These are phyloP conservation scores for Brachirus orientalis DNA, from an alignment of 2,113 vertebrate genomes.

Conservation along the genomic window DNA sequence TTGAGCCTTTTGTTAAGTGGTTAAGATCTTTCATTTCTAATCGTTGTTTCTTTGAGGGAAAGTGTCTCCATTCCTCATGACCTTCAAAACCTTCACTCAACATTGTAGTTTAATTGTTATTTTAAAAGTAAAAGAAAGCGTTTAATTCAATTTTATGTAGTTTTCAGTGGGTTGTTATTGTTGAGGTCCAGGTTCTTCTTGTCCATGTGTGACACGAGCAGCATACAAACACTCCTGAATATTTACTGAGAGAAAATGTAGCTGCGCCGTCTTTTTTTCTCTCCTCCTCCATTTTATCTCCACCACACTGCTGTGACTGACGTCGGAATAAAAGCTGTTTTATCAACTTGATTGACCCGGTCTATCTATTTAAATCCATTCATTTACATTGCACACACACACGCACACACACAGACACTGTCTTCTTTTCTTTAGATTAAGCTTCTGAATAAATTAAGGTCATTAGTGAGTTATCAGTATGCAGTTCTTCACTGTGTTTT, in stretches of 20 bases:
- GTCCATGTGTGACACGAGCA: no score
- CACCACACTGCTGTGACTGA: not conserved
- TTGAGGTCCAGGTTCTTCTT: no score
- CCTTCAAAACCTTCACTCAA: not conserved
- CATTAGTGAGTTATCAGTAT: constrained; percentile 10
- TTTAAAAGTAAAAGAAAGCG: no score
- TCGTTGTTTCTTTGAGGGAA: no score
- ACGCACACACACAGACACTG: not conserved
- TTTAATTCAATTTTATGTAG: no score
- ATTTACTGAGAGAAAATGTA: not conserved
- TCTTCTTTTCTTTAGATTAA: not conserved
- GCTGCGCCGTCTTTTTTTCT: no score
- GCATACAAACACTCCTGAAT: no score
- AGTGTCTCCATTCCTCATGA: not conserved
- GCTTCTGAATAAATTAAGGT: not conserved
- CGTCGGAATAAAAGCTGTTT: not conserved
- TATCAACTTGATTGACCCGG: constrained; percentile 10
- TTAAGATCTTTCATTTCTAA: no score
- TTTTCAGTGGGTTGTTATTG: not conserved
- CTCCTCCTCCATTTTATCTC: not conserved
- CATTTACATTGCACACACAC: constrained; percentile 1
- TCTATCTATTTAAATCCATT: constrained; percentile 17
- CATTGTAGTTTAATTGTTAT: no score
- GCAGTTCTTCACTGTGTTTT: constrained; percentile 4
- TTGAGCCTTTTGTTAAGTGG: not conserved